Evolutionary conservation across 2,888 invertebrate genomes (phyloP), one percentile per base, ranked within the genome.

Genomic region (Apamea sordens): DNA sequence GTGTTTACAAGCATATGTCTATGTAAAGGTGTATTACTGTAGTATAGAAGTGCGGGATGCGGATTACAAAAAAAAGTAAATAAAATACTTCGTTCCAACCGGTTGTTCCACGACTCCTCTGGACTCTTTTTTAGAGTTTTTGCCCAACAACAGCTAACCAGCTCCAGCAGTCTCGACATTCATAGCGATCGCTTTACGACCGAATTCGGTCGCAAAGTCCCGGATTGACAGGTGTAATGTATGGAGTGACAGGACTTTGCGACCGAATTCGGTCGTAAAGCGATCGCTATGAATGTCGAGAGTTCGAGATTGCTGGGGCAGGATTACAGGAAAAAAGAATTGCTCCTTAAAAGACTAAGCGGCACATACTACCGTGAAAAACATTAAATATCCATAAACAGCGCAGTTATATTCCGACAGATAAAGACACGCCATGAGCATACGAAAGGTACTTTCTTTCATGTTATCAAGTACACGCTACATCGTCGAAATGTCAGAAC

Each of bases 401-500:
- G 24, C 18, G 28, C 56, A 11, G 28, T 73, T 63, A 79, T 79
- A 76, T 74, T 61, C 47, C 13, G 28, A n/a, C 63, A 50, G 59
- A 72, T 72, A 77, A 47, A 85, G 68, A 36, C 74, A 69, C 68
- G 68, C 71, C 73, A 81, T 67, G 70, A 78, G 68, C 83, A 80
- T 77, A 72, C 79, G 77, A 73, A 80, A 65, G 41, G 53, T 61
- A 82, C 74, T 86, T 84, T 71, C 86, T 78, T 81, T 70, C 77
- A 83, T 68, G 80, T 79, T 79, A 68, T n/a, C 63, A 68, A 71
- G 76, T 47, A 73, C 81, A 82, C 74, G 80, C 56, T 47, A 74
- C 71, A 75, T 63, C 76, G 73, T 83, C 76, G 64, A 88, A 88
- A 88, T 88, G 88, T 88, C 88, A 88, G 28, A 80, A 76, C 67